phyloP scores from a whole-genome alignment of 1,140 invertebrate genomes.

The Cheumatopsyche charites region DNA sequence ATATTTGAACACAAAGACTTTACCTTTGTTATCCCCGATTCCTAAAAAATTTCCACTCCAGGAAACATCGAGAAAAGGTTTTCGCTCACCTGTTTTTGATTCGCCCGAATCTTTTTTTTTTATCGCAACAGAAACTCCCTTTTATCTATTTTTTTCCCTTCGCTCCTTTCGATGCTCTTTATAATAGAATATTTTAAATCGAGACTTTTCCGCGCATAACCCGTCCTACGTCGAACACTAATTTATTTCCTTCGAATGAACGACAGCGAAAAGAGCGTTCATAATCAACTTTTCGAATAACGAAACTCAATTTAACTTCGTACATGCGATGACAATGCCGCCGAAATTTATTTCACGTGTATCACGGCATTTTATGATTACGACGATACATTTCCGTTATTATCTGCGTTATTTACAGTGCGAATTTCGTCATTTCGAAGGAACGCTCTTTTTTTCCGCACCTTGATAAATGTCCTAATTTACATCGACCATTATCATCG shows the following conservation, averaged over 20 bases:
- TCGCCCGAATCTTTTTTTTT: slow-evolving; percentile 3
- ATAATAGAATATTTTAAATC: no score
- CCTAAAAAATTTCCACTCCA: slow-evolving; percentile 23
- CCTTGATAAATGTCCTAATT: slow-evolving; percentile 26
- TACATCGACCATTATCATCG: slow-evolving; percentile 1
- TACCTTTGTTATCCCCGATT: slow-evolving; percentile 26
- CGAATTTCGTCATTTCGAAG: slow-evolving; percentile 17
- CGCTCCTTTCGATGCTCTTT: no score
- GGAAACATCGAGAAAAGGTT: slow-evolving; percentile 25
- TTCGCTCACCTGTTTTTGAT: slow-evolving; percentile 25
- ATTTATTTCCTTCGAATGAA: no score
- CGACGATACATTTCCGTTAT: no score
- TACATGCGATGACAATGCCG: no score
- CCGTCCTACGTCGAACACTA: no score
- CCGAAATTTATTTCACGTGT: no score
- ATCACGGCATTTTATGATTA: no score
- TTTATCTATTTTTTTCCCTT: not conserved
- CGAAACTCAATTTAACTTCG: no score
- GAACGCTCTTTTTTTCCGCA: slow-evolving; percentile 1
- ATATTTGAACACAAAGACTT: slow-evolving; percentile 27
- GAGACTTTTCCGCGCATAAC: no score
- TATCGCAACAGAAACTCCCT: not conserved
- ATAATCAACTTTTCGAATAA: no score
- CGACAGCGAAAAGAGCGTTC: no score
- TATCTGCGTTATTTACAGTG: not conserved